phyloP scores from a whole-genome alignment of 1,140 invertebrate species.

The Geopemphigus sp. region DNA sequence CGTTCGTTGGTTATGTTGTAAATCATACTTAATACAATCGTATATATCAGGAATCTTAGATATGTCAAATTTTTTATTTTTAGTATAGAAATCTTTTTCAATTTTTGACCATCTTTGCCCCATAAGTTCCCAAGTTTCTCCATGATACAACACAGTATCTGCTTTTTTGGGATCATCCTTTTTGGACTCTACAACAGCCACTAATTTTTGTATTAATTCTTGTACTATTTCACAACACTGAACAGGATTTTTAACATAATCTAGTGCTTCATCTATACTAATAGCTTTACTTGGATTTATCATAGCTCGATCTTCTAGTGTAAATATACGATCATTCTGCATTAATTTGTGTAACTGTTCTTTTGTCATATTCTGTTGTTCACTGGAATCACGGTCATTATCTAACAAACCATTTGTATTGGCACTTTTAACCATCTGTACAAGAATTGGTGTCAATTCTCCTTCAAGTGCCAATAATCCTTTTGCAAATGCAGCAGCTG shows the following conservation, averaged over 20 bases:
- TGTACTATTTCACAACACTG: conserved; percentile 89
- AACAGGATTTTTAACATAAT: conserved; percentile 95
- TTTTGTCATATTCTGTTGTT: conserved; percentile 96
- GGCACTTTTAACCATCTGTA: conserved; percentile 99
- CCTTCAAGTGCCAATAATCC: conserved; percentile 95
- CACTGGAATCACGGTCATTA: conserved; percentile 95
- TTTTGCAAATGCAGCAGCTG: conserved; percentile 98
- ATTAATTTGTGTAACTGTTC: conserved; percentile 89
- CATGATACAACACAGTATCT: conserved; percentile 91
- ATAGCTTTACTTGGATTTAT: conserved; percentile 88
- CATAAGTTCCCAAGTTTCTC: conserved; percentile 99
- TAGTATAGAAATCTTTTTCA: conserved; percentile 96
- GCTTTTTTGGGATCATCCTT: conserved; percentile 84
- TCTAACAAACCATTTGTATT: conserved; percentile 98
- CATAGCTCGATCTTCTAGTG: conserved; percentile 75
- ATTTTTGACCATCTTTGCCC: conserved; percentile 97
- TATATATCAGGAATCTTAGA: conserved; percentile 99
- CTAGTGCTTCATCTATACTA: conserved; percentile 83
- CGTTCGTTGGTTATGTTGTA: conserved; percentile 96
- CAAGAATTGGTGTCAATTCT: conserved; percentile 96
- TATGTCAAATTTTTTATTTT: conserved; percentile 91
- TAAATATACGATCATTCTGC: conserved; percentile 87
- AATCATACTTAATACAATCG: conserved; percentile 98
- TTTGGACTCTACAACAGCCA: conserved; percentile 80
- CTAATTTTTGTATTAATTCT: conserved; percentile 78